These are phyloP conservation scores for Acleris laterana DNA, from an alignment of 2,888 invertebrate genomes.

Conservation along the genomic window DNA sequence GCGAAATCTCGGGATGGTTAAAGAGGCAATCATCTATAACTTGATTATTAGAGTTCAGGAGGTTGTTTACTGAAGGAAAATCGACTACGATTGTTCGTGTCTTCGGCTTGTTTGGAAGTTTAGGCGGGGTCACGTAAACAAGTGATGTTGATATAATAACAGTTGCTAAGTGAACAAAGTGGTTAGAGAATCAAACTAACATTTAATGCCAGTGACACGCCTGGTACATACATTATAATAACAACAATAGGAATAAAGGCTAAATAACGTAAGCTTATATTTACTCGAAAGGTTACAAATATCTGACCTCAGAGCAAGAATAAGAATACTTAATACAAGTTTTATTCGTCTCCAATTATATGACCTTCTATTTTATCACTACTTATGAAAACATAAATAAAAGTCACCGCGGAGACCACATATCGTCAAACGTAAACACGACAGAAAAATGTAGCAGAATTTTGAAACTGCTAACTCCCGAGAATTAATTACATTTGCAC, in stretches of 20 bases:
- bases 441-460: constrained; percentile 7
- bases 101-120: constrained; percentile 17
- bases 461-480: constrained; percentile 11
- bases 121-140: constrained; percentile 5
- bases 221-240: too few species aligned
- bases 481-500: constrained; percentile 26
- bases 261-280: too few species aligned
- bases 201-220: too few species aligned
- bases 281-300: too few species aligned
- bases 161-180: background rate
- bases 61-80: constrained; percentile 28
- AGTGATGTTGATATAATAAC: background rate
- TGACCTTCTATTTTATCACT: constrained; percentile 23
- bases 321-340: background rate
- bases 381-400: constrained; percentile 11
- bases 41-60: constrained; percentile 25
- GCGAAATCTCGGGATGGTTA: background rate
- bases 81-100: constrained; percentile 28
- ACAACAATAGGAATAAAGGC: too few species aligned
- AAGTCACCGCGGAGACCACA: constrained; percentile 12
- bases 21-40: constrained; percentile 17
- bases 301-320: too few species aligned
- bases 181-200: too few species aligned
- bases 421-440: constrained; percentile 13
- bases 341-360: constrained; percentile 10